Conservation (phyloP, 35 echinoderm and acorn worm species). For the Amphiura filiformis region DNA sequence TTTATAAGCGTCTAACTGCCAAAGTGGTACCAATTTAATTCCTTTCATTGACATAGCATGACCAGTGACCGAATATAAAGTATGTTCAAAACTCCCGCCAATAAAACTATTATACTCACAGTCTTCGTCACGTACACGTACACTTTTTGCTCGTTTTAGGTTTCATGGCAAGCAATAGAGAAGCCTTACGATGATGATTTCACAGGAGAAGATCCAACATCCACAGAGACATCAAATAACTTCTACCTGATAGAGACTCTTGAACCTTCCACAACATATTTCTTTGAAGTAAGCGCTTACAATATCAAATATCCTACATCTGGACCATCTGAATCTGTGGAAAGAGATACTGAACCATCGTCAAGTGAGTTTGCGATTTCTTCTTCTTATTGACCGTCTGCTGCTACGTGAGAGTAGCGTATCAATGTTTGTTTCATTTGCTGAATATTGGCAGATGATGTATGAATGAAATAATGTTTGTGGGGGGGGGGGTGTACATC, state of each 20-base stretch:
- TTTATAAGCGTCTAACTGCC: no score
- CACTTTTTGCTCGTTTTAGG: neutral
- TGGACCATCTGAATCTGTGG: neutral
- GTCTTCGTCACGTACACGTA: no score
- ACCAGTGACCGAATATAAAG: no score
- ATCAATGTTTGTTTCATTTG: no score
- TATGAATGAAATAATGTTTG: neutral
- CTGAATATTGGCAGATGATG: neutral
- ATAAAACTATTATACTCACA: no score
- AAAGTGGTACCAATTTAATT: no score
- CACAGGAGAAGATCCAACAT: neutral
- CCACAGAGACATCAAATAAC: neutral
- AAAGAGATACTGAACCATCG: neutral
- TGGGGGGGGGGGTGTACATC: neutral
- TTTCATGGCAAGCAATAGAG: neutral
- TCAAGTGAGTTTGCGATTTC: neutral
- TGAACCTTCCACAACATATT: neutral
- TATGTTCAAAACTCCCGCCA: no score
- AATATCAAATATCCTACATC: neutral
- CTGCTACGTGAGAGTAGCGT: no score
- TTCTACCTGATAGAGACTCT: neutral
- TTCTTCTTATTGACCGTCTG: no score
- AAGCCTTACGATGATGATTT: slow-evolving; percentile 8
- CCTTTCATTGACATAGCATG: no score
- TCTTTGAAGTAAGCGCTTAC: neutral